Evolutionary conservation across 1,140 invertebrate species (phyloP).

Genomic region (Asobara japonica): DNA sequence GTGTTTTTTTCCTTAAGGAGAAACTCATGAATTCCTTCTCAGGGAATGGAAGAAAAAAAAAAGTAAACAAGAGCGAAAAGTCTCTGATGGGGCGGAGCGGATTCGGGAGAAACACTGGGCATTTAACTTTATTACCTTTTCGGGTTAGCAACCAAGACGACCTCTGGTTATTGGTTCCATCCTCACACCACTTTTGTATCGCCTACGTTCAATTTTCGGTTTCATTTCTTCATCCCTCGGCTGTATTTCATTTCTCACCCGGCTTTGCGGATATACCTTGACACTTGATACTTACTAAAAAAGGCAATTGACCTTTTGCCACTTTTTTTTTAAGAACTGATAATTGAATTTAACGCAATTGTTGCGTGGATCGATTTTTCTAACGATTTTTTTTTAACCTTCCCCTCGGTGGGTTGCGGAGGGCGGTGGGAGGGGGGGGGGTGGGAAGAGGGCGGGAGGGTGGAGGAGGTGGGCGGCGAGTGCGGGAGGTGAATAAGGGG

Average conservation of each 20-base stretch:
- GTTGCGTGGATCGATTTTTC: too few species aligned
- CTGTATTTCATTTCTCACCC: background rate
- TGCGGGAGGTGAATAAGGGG: too few species aligned
- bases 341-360: too few species aligned
- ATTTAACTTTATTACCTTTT: slow-evolving; percentile 44
- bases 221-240: slow-evolving; percentile 44
- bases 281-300: background rate
- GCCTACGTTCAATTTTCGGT: slow-evolving; percentile 49
- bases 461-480: too few species aligned
- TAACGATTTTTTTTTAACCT: too few species aligned
- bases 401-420: too few species aligned
- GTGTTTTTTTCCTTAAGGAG: background rate
- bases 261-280: background rate
- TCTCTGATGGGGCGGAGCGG: slow-evolving; percentile 17
- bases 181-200: slow-evolving; percentile 34
- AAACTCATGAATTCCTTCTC: background rate
- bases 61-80: slow-evolving; percentile 32
- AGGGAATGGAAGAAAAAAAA: slow-evolving; percentile 10
- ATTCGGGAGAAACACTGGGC: slow-evolving; percentile 18
- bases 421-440: too few species aligned
- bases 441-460: too few species aligned
- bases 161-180: slow-evolving; percentile 41
- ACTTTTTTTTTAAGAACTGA: too few species aligned
- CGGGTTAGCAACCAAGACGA: slow-evolving; percentile 40
- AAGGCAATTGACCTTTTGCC: background rate